Evolutionary conservation across 2,113 vertebrate genomes (phyloP).

Genomic region (Chitala chitala): DNA sequence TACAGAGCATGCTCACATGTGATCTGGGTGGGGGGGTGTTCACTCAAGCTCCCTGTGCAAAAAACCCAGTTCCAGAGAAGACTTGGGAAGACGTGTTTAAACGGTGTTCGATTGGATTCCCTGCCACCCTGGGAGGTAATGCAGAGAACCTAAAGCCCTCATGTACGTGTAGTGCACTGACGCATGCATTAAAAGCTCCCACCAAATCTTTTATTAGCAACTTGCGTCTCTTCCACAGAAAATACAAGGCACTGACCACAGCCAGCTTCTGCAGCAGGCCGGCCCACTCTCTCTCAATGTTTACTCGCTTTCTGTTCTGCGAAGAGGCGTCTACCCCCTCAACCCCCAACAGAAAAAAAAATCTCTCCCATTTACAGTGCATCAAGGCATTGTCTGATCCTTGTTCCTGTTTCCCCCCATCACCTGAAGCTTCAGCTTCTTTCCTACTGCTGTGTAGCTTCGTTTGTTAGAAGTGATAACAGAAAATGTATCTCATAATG

Average conservation of each 20-base stretch:
- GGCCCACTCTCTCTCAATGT: conserved; percentile 12
- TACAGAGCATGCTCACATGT: not conserved
- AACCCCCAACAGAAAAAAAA: too few species aligned
- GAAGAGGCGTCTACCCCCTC: too few species aligned
- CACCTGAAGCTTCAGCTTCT: too few species aligned
- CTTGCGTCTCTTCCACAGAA: conserved; percentile 23
- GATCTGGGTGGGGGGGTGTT: not conserved
- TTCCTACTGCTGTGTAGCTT: too few species aligned
- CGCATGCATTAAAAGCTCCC: conserved; percentile 45
- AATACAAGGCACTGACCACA: conserved; percentile 24
- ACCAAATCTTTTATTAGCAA: conserved; percentile 53
- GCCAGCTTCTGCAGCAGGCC: conserved; percentile 25
- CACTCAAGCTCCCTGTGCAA: too few species aligned
- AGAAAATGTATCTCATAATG: too few species aligned
- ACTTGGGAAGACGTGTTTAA: not conserved
- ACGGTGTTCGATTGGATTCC: conserved; percentile 16
- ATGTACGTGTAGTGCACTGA: conserved; percentile 39
- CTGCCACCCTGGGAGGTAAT: conserved; percentile 13
- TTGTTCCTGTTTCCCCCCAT: too few species aligned
- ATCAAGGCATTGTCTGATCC: too few species aligned
- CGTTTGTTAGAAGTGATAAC: too few species aligned
- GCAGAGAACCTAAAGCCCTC: conserved; percentile 19
- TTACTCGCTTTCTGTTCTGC: not conserved
- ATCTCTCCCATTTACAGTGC: conserved; percentile 20
- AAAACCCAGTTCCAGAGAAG: not conserved